phyloP scores from a whole-genome alignment of 1,140 invertebrate species.

The Drosophila funebris region DNA sequence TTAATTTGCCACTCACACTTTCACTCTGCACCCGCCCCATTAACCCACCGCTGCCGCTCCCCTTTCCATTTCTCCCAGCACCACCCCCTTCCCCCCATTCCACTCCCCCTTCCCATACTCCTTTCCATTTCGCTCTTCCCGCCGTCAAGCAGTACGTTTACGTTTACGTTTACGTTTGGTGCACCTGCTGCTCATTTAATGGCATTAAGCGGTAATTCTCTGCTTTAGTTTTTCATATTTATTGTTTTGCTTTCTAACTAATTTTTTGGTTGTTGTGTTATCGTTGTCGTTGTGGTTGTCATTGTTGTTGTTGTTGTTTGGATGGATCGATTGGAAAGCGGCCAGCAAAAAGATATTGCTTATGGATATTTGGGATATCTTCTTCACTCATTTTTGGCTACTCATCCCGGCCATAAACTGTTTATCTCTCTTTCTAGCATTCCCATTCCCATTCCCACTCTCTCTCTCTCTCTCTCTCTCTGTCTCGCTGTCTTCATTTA shows the following conservation, averaged over 20 bases:
- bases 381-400: slow-evolving; percentile 5
- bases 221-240: slow-evolving; percentile 34
- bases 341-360: background rate
- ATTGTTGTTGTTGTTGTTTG: background rate
- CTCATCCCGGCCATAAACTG: background rate
- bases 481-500: too few relatives aligned
- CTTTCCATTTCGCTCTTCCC: background rate
- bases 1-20: slow-evolving; percentile 13
- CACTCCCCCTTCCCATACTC: background rate
- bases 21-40: slow-evolving; percentile 5
- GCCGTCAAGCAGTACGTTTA: background rate
- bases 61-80: background rate
- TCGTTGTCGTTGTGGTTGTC: background rate
- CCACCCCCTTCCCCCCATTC: background rate
- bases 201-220: slow-evolving; percentile 27
- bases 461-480: background rate
- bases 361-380: slow-evolving; percentile 15
- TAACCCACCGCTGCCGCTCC: background rate
- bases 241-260: slow-evolving; percentile 46
- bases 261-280: slow-evolving; percentile 9
- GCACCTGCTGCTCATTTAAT: slow-evolving; percentile 36
- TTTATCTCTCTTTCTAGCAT: background rate
- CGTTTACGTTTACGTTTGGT: too few relatives aligned
- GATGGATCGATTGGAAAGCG: slow-evolving; percentile 23
- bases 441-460: background rate